A percentile compares a stretch with the other conserved stretches of the same genome.
These are phyloP conservation scores for Alloplasta piceator DNA, from an alignment of 2,888 invertebrate species.

Conservation along the genomic window DNA sequence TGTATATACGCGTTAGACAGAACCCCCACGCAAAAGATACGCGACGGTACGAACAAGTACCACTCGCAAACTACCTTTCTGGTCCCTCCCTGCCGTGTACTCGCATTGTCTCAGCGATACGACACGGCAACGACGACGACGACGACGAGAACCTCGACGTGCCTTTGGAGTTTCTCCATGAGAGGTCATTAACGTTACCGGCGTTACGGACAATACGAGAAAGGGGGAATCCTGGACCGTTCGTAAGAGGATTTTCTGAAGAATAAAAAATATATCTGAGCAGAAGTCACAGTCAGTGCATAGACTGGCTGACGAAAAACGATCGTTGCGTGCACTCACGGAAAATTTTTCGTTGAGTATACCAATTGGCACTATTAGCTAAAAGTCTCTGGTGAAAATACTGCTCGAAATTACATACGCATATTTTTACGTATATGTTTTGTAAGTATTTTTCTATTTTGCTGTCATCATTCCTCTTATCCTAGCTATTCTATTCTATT, in stretches of 20 bases:
- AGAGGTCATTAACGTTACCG: slow-evolving; percentile 75
- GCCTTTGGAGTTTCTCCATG: slow-evolving; percentile 69
- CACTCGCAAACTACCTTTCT: slow-evolving; percentile 51
- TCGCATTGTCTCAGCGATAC: slow-evolving; percentile 63
- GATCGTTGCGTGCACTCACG: too few relatives aligned
- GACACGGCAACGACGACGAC: slow-evolving; percentile 33
- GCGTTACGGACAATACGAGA: slow-evolving; percentile 55
- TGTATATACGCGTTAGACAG: slow-evolving; percentile 19
- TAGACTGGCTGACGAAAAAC: too few relatives aligned
- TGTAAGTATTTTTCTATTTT: too few relatives aligned
- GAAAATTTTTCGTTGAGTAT: too few relatives aligned
- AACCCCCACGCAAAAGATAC: slow-evolving; percentile 28
- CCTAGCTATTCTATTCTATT: too few relatives aligned
- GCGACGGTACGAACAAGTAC: slow-evolving; percentile 46
- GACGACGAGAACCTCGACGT: slow-evolving; percentile 61
- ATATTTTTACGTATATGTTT: too few relatives aligned
- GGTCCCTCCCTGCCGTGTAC: slow-evolving; percentile 44
- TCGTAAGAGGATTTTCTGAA: slow-evolving; percentile 8
- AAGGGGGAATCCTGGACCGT: slow-evolving; percentile 43
- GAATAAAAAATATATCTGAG: slow-evolving; percentile 8
- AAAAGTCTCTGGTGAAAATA: too few relatives aligned
- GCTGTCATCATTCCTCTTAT: too few relatives aligned
- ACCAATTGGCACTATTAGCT: too few relatives aligned
- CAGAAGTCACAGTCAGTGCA: slow-evolving; percentile 16
- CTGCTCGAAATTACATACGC: too few relatives aligned